phyloP scores from a whole-genome alignment of 2,888 invertebrate species.

The Steinernema scapterisci region DNA sequence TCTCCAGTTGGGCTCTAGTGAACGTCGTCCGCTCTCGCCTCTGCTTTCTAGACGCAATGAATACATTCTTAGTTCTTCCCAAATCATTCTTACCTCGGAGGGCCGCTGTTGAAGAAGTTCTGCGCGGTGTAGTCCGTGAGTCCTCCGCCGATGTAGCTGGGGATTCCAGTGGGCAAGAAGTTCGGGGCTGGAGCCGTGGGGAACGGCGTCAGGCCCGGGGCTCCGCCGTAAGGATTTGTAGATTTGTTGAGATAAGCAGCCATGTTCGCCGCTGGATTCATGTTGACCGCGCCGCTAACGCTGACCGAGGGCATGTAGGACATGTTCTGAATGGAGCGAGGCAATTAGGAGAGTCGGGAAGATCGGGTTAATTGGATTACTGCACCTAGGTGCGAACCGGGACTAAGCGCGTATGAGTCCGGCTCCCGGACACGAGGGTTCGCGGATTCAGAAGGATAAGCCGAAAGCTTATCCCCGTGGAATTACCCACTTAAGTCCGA shows the following conservation, averaged over 20 bases:
- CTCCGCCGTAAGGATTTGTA: background rate
- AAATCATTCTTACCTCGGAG: background rate
- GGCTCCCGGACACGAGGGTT: slow-evolving; percentile 11
- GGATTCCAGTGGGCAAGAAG: slow-evolving; percentile 3
- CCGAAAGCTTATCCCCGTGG: slow-evolving; percentile 15
- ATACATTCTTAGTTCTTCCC: too few species aligned
- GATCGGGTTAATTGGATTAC: slow-evolving; percentile 20
- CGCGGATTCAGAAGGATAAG: slow-evolving; percentile 25
- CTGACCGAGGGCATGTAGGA: slow-evolving; percentile 29
- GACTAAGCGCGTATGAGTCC: slow-evolving; percentile 1
- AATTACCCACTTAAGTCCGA: slow-evolving; percentile 33
- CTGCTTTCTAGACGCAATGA: slow-evolving; percentile 37
- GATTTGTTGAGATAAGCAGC: slow-evolving; percentile 22
- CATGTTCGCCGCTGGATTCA: slow-evolving; percentile 19
- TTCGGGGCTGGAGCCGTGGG: slow-evolving; percentile 6
- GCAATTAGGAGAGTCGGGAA: background rate
- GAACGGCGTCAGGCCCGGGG: background rate
- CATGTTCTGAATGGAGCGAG: slow-evolving; percentile 1
- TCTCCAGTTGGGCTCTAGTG: slow-evolving; percentile 56
- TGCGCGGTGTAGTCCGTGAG: slow-evolving; percentile 15
- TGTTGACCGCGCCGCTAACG: slow-evolving; percentile 20
- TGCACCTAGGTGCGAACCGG: slow-evolving; percentile 20
- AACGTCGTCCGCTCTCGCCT: slow-evolving; percentile 59
- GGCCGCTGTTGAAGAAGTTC: slow-evolving; percentile 23
- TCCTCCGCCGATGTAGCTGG: slow-evolving; percentile 16